Evolutionary conservation across 2,888 invertebrate genomes (phyloP), one percentile per base, ranked within the genome.

Genomic region (Drosophila limbata): DNA sequence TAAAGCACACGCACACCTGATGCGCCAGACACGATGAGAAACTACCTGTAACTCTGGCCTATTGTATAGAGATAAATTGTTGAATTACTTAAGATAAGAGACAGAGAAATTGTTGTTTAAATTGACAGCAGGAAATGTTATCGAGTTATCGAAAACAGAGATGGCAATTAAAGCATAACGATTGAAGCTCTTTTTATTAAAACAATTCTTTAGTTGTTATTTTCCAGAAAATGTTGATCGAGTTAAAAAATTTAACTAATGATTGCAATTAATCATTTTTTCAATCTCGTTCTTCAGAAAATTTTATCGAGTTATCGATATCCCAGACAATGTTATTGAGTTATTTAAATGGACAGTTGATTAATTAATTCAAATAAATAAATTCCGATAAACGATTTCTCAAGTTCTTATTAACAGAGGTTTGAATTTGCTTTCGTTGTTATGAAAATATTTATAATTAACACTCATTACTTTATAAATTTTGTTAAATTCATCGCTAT

Each of bases 81-180:
- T 53, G 53, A 39, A 28, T 31, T 42, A 19, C 28, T 55, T 17
- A 40, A 28, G 40, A 31, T 33, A 42, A 53, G 13, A 13, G 11
- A 9, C 40, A 28, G 17, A 13, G 28, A 28, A 40, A 13, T 5
- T 40, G 40, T 13, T 6, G 42, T 31, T 31, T 2, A 8, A 42
- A 19, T 17, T 42, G 13, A n/a, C 19, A 42, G 17, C 55, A 33
- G 55, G 55, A 56, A 56, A 44, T 56, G 44, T 25, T 44, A 56
- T 44, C 42, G 42, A 33, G 5, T n/a, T 33, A 42, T 33, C 39
- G 17, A 6, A 4, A 11, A 3, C 0, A 0, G n/a, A 25, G 37
- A 39, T 35, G 35, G 13, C 4, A 35, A 13, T 35, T 35, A 35
- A 28, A 28, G 8, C 8, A 28, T 28, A 2, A 28, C 28, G 8